phyloP scores from a whole-genome alignment of 2,888 invertebrate genomes.

The Vesta saturnalis region DNA sequence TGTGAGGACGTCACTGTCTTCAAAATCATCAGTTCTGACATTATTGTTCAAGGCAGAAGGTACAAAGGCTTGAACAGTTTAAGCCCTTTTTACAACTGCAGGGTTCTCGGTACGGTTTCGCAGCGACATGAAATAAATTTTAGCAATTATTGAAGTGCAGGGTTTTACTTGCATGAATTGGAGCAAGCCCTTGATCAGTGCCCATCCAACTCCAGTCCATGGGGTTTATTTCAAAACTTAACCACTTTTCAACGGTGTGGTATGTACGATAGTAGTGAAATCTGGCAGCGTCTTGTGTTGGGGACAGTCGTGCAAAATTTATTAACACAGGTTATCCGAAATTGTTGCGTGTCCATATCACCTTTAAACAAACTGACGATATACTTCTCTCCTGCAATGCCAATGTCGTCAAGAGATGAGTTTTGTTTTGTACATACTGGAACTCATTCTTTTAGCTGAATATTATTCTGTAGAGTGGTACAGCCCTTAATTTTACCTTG shows the following conservation, averaged over 20 bases:
- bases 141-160: constrained; percentile 29
- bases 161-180: constrained; percentile 20
- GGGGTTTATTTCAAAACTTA: constrained; percentile 5
- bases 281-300: constrained; percentile 5
- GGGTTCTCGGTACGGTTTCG: constrained; percentile 12
- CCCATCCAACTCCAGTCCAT: neutral
- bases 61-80: no score
- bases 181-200: constrained; percentile 12
- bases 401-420: neutral
- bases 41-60: no score
- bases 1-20: no score
- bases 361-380: no score
- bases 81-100: no score
- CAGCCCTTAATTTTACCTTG: constrained; percentile 1
- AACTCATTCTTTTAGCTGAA: no score
- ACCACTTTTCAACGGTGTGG: constrained; percentile 1
- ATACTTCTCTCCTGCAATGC: neutral
- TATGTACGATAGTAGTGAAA: constrained; percentile 3
- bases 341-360: no score
- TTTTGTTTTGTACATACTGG: no score
- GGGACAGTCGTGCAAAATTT: constrained; percentile 4
- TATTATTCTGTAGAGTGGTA: neutral
- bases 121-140: constrained; percentile 37
- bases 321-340: neutral
- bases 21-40: no score